These are phyloP conservation scores for Siniperca obscura DNA, from an alignment of 2,797 vertebrate genomes.

Conservation along the genomic window DNA sequence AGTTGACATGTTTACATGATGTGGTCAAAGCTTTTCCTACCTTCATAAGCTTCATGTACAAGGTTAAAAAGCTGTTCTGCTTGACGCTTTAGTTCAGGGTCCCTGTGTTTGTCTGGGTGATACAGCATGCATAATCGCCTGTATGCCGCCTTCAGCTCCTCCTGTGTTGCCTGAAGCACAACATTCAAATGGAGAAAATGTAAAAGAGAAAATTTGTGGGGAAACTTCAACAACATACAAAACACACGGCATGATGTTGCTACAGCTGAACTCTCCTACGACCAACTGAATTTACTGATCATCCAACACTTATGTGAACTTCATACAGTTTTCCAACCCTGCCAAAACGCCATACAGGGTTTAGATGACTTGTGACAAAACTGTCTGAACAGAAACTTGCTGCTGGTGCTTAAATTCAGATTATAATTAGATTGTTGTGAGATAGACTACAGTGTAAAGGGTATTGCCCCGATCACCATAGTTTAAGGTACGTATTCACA, in stretches of 20 bases:
- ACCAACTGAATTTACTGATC: background rate
- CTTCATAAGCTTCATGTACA: slow-evolving; percentile 98
- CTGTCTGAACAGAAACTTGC: background rate
- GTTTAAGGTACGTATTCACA: background rate
- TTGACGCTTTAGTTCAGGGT: slow-evolving; percentile 94
- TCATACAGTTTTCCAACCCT: background rate
- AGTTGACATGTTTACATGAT: background rate
- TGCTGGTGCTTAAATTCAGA: background rate
- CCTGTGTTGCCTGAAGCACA: slow-evolving; percentile 91
- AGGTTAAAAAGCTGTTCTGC: slow-evolving; percentile 98
- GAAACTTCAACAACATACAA: background rate
- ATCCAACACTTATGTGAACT: background rate
- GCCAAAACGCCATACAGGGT: background rate
- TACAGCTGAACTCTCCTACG: background rate
- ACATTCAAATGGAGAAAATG: slow-evolving; percentile 8
- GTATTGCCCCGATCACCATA: background rate
- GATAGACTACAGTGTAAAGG: background rate
- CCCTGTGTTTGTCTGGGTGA: slow-evolving; percentile 98
- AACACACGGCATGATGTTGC: background rate
- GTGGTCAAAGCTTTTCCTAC: slow-evolving; percentile 76
- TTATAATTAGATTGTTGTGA: background rate
- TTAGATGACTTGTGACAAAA: background rate
- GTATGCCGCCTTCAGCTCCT: slow-evolving; percentile 96
- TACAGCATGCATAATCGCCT: slow-evolving; percentile 97
- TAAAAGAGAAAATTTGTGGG: background rate